Evolutionary conservation across 2,797 vertebrate species (phyloP), one percentile per base, ranked within the genome.

Genomic region (Spinibarbus caldwelli): DNA sequence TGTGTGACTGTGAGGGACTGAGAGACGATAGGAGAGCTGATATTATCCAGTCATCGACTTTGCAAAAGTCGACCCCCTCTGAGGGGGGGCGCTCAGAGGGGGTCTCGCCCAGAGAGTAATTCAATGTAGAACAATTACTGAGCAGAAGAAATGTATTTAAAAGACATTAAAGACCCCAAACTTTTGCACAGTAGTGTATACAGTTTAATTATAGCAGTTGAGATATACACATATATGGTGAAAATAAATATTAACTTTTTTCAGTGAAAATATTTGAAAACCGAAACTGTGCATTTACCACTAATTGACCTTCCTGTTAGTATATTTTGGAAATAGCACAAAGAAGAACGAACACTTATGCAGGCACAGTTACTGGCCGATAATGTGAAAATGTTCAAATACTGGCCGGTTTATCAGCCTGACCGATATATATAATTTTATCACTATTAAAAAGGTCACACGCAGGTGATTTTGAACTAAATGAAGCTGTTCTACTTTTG

Each of bases 381-480:
- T 43, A 26, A 78, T 12, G 36, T 62, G 9, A 78, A 43, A 45
- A 45, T 64, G 5, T 43, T 45, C 1, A 23, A 64, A 64, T 23
- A 43, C 26, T 23, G 21, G 6, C 29, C 31, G 5, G 4, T 41
- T 66, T 64, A 45, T 78, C 23, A 21, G 38, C n/a, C 38, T 31
- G 17, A 43, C 19, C 15, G 15, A 47, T 47, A 23, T 23, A 36
- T 67, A 36, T 67, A 7, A 67, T 43, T 66, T 45, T 67, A 23
- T 67, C 29, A n/a, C 41, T 47, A 71, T 29, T 41, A 82, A 7
- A 6, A n/a, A 19, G 54, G 57, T 64, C 71, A 49, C 41, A 83
- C 19, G 12, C 70, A 41, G 45, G n/a, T 83, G 59, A 76, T 38
- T 76, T 66, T 67, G 59, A 83, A 38, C 45, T 29, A 66, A 29